phyloP scores from a whole-genome alignment of 2,888 invertebrate species.

The Palloptera scutellata region DNA sequence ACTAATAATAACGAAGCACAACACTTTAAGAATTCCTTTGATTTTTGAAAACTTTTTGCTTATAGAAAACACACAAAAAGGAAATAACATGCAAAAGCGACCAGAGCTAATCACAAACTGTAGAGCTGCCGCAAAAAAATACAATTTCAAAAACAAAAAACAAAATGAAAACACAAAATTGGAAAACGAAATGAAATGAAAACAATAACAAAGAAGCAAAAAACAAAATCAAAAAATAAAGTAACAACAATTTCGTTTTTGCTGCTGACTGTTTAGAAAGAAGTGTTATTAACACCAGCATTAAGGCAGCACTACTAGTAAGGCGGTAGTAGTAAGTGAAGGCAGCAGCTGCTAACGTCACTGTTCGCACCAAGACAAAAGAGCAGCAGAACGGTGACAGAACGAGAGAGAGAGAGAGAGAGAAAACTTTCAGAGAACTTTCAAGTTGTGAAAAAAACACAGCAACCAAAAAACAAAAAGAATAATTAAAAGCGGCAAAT shows the following conservation, averaged over 20 bases:
- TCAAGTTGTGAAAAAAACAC: too few species aligned
- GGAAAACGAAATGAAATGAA: constrained; percentile 31
- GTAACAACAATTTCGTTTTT: constrained; percentile 27
- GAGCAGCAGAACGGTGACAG: not conserved
- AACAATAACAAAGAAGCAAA: constrained; percentile 7
- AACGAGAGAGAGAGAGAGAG: too few species aligned
- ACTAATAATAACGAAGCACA: constrained; percentile 9
- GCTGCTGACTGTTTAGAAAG: constrained; percentile 52
- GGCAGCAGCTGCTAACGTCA: constrained; percentile 1
- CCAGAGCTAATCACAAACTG: constrained; percentile 44
- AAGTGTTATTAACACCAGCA: constrained; percentile 50
- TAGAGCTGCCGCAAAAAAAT: constrained; percentile 40
- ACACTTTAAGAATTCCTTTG: too few species aligned
- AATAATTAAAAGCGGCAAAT: too few species aligned
- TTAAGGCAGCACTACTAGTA: constrained; percentile 6
- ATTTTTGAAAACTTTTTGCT: constrained; percentile 20
- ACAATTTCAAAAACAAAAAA: constrained; percentile 27
- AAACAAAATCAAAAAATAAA: constrained; percentile 26
- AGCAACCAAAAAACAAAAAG: too few species aligned
- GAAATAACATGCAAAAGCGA: constrained; percentile 34
- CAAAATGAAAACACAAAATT: constrained; percentile 34
- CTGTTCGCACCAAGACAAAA: not conserved
- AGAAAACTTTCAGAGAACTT: too few species aligned
- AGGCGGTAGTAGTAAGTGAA: constrained; percentile 11
- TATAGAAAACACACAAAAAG: constrained; percentile 9